Base-by-base conservation (phyloP, 1,140 invertebrate species). In the Zaprionus vittiger region DNA sequence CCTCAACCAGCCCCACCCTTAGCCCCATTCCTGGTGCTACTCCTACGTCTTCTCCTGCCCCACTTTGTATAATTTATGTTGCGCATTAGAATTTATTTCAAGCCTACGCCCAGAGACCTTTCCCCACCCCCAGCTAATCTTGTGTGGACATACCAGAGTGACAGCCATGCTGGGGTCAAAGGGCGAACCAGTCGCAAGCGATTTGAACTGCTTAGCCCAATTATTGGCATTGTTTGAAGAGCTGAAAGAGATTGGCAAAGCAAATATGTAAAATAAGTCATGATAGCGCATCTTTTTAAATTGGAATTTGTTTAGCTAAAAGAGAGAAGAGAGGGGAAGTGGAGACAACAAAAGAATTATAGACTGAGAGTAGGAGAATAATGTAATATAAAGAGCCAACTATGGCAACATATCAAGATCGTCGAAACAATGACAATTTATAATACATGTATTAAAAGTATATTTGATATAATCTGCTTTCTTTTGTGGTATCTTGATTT, bases 1-100 rank as follows among this genome's bases (percentile, higher is more conserved):
- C 20, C 20, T 12, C 49, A 34, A 11, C 26, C 26, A 28, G 26
- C n/a, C 26, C 11, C 24, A 5, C 4, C 24, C 54, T 55, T 11
- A 24, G 20, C 1, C 47, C 20, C 26, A 54, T 17, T 12, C 5
- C 5, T 9, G 15, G 24, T n/a, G 22, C 26, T 1, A 12, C 34
- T 38, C 17, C 56, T 31, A 20, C 31, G 11, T 15, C 22, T 41
- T 34, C 57, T 60, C 15, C 47, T 14, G 20, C 38, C 26, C 28
- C 28, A 67, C 63, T 77, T 73, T 73, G 75, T 77, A 73, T 77
- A 73, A 77, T 77, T 77, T 77, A 77, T 77, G 75, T 76, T 72
- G 55, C 28, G 38, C 70, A 73, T 77, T 77, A 57, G 70, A 62
- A 77, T 73, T 77, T 77, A 64, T 73, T 73, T 52, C 63, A 14